Base-by-base conservation (phyloP, 2,113 vertebrate genomes). In the Elgaria multicarinata region DNA sequence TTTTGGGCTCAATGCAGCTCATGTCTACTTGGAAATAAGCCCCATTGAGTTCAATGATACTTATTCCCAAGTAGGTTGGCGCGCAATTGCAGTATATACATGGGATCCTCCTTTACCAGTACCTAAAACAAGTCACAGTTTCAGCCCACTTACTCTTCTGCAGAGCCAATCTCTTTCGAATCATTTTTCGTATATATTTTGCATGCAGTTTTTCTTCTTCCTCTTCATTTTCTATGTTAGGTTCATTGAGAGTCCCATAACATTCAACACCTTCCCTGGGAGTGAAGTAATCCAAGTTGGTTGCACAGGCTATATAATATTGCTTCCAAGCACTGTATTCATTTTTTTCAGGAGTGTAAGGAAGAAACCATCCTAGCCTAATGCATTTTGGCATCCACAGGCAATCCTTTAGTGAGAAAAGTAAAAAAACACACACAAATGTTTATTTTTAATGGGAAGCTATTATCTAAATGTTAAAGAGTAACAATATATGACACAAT, bases 281-380 rank as follows among this genome's bases (percentile, higher is more conserved):
- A 1, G 96, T 97, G 18, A 97, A 93, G 95, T 96, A 95, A 82
- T 97, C 97, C 87, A 98, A 77, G 4, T 75, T 95, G 86, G 95
- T 92, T 81, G 97, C 83, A 13, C 97, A 98, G 28, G 96, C 95
- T 8, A 98, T 81, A 20, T 97, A 98, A 83, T 97, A 96, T 28
- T 69, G 92, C 93, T 98, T 98, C 98, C 98, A 98, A 24, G 97
- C 97, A 1, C 98, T 94, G 0, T 94, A 97, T 86, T 98, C 96
- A 1, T 96, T 97, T 44, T 97, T 96, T 28, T 89, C 89, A 5
- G 97, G 96, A 0, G 83, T 87, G 78, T 97, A 98, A 13, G 97
- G 97, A 72, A 98, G 97, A 95, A 98, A 98, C 97, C 97, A 98
- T 71, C 98, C 98, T 44, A 95, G 95, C 5, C 91, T 94, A 39